Conservation (phyloP, 1,140 invertebrate genomes). For the Bombus superbus region DNA sequence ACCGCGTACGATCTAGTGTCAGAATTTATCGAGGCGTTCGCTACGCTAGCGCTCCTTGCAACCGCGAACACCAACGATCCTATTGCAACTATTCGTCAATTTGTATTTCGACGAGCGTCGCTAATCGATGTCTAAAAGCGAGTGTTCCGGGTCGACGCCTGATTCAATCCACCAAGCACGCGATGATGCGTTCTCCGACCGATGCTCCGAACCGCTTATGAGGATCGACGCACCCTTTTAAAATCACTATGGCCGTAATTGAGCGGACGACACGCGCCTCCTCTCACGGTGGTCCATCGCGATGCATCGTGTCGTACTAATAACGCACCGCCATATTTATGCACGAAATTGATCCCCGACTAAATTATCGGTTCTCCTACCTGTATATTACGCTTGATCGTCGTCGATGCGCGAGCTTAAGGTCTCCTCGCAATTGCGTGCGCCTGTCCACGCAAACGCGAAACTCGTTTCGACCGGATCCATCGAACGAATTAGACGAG, state of each 20-base stretch:
- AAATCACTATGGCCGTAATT: constrained; percentile 46
- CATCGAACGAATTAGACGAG: not conserved
- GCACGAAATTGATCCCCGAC: constrained; percentile 40
- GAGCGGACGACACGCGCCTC: constrained; percentile 60
- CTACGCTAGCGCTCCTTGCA: not conserved
- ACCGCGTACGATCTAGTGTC: constrained; percentile 16
- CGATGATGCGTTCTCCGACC: not conserved
- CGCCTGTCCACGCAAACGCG: not conserved
- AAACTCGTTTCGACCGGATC: not conserved
- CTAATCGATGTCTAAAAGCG: no score
- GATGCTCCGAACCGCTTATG: not conserved
- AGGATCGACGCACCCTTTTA: not conserved
- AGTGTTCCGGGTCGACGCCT: not conserved
- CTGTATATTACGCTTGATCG: constrained; percentile 26
- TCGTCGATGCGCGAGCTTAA: constrained; percentile 25
- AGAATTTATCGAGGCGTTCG: constrained; percentile 16
- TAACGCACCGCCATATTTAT: constrained; percentile 43
- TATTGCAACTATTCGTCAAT: no score
- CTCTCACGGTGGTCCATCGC: constrained; percentile 57
- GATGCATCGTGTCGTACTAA: constrained; percentile 15
- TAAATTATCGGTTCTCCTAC: constrained; percentile 53
- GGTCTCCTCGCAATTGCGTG: constrained; percentile 4
- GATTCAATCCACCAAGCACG: not conserved
- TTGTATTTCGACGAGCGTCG: not conserved
- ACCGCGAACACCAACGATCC: not conserved